Evolutionary conservation across 2,797 vertebrate genomes (phyloP).

Genomic region (Aplochiton taeniatus): DNA sequence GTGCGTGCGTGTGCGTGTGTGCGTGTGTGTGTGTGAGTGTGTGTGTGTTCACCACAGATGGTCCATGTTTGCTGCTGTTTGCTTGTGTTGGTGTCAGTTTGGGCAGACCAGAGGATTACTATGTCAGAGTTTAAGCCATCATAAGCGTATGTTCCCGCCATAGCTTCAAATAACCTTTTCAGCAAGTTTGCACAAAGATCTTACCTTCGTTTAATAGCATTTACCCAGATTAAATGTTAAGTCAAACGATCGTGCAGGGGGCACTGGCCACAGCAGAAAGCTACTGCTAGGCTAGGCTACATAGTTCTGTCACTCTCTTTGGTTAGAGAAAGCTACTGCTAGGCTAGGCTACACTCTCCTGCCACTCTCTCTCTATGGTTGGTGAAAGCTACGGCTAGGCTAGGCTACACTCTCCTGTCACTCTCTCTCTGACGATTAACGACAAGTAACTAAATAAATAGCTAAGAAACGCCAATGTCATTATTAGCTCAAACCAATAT

Average conservation of each 20-base stretch:
- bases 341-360: too few relatives aligned
- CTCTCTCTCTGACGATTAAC: too few relatives aligned
- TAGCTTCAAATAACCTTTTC: not conserved
- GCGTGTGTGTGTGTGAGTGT: not conserved
- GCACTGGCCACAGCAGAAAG: too few relatives aligned
- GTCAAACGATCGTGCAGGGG: not conserved
- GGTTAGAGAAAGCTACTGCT: too few relatives aligned
- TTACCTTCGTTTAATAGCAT: not conserved
- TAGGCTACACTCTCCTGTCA: too few relatives aligned
- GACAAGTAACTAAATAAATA: too few relatives aligned
- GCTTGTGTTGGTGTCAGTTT: not conserved
- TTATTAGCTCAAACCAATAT: too few relatives aligned
- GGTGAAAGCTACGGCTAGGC: too few relatives aligned
- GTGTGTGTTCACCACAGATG: not conserved
- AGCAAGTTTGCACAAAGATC: constrained; percentile 3
- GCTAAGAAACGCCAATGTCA: too few relatives aligned
- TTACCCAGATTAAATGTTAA: not conserved
- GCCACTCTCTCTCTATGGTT: too few relatives aligned
- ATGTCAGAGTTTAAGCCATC: not conserved
- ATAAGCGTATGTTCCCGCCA: constrained; percentile 10
- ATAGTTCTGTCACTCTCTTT: too few relatives aligned
- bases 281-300: too few relatives aligned
- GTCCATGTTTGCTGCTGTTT: not conserved
- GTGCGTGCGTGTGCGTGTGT: not conserved
- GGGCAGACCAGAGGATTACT: constrained; percentile 10